Base-by-base conservation (phyloP, 1,140 invertebrate species). In the Himalopsyche phryganea region DNA sequence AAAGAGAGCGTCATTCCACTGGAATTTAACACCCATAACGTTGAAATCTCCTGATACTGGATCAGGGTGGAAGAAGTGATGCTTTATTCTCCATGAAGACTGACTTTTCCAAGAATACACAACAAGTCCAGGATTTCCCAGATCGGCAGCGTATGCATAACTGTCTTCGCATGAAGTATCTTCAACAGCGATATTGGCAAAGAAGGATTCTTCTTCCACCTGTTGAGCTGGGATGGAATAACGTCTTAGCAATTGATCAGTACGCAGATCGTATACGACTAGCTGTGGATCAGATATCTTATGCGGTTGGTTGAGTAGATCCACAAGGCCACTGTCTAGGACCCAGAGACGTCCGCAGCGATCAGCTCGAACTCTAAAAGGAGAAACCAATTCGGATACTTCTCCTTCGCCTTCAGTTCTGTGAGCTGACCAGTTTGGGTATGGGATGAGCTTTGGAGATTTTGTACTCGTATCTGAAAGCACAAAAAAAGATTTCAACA, bases 1-100 rank as follows among this genome's bases (percentile, higher is more conserved):
- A 50, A 90, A 90, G 1, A 91, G 66, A 6, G 85, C 88, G 66
- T 91, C 89, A 5, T 80, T 81, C 87, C 87, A 90, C 58, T 83
- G 83, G 68, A 90, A 91, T 51, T 81, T 81, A 23, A 85, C 78
- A 20, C 85, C 87, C 49, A 81, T 82, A 1, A 90, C 85, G 53
- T 83, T 87, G 64, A 87, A 89, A 17, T 86, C 83, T 10, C 85
- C 84, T 14, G 82, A 78, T 61, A 83, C 54, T 1, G 86, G 86
- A 74, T 89, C 85, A 0, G 83, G 81, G 65, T 87, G 74, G 71
- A 89, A 89, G 66, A 74, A 89, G 63, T 88, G 80, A 65, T 89
- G 87, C 23, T 80, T 80, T 6, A 88, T 79, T 14, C 84, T 76
- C 86, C 86, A 89, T 0, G 85, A 87, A 11, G 79, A 78, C 17